Evolutionary conservation across 2,888 invertebrate species (phyloP).

Genomic region (Metacarcinus magister): DNA sequence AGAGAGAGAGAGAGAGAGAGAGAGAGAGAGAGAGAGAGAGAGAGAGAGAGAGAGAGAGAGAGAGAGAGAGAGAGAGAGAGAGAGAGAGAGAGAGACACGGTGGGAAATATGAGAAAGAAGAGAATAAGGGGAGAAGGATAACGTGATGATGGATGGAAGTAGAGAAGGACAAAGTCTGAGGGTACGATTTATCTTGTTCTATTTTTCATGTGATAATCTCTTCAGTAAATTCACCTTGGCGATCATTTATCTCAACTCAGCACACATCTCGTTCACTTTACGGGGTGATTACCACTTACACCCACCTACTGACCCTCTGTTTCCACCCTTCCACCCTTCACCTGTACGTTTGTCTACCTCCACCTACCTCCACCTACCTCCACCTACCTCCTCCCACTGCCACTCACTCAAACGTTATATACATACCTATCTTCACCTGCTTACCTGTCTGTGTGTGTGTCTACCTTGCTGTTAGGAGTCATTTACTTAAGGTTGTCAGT

Average conservation of each 20-base stretch:
- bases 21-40: too few relatives aligned
- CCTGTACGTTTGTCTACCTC: too few relatives aligned
- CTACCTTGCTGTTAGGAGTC: neutral
- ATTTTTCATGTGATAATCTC: constrained; percentile 6
- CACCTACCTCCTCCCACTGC: neutral
- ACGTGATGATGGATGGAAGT: neutral
- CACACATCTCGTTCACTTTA: neutral
- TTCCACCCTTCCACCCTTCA: too few relatives aligned
- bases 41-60: too few relatives aligned
- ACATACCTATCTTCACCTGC: neutral
- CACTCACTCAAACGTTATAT: neutral
- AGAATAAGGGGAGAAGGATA: neutral
- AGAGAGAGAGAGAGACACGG: too few relatives aligned
- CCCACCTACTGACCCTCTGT: neutral
- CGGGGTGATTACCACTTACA: neutral
- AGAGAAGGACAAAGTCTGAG: neutral
- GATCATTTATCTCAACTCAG: neutral
- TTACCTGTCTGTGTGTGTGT: neutral
- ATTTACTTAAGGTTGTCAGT: too few relatives aligned
- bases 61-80: too few relatives aligned
- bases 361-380: neutral
- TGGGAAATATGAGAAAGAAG: neutral
- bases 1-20: too few relatives aligned
- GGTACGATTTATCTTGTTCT: neutral
- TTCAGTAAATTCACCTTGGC: neutral